Evolutionary conservation across 2,797 vertebrate genomes (phyloP).

Genomic region (Macropus fuliginosus): DNA sequence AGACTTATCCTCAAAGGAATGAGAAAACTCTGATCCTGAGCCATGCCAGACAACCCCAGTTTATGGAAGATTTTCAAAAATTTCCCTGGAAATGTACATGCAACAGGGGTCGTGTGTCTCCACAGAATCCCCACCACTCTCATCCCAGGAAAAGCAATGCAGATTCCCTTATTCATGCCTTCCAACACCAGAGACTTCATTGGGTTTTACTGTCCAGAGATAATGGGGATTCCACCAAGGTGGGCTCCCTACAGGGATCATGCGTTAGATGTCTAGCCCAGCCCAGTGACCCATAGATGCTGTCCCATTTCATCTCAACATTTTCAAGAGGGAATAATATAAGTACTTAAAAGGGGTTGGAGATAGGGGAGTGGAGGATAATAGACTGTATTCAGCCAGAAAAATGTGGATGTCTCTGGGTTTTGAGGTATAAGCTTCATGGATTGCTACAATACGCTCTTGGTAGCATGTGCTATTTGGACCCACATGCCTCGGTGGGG

Average conservation of each 20-base stretch:
- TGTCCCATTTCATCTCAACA: not conserved
- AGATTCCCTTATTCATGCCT: not conserved
- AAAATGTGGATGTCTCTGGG: not conserved
- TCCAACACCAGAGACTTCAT: not conserved
- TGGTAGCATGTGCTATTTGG: not conserved
- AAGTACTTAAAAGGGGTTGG: not conserved
- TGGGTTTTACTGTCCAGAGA: not conserved
- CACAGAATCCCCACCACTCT: not conserved
- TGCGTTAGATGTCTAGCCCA: not conserved
- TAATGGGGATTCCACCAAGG: accelerated
- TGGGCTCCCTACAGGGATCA: not conserved
- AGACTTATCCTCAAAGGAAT: not conserved
- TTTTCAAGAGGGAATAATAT: not conserved
- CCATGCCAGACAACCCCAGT: not conserved
- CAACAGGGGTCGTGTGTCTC: not conserved
- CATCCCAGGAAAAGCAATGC: not conserved
- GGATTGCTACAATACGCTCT: not conserved
- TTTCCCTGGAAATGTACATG: not conserved
- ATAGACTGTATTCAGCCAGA: not conserved
- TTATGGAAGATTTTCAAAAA: not conserved
- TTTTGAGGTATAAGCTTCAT: accelerated
- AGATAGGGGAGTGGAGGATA: not conserved
- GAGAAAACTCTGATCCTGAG: not conserved
- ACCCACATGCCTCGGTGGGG: conserved; percentile 6
- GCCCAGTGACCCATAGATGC: not conserved